Base-by-base conservation (phyloP, 2,113 vertebrate species). In the Poeciliopsis retropinna region DNA sequence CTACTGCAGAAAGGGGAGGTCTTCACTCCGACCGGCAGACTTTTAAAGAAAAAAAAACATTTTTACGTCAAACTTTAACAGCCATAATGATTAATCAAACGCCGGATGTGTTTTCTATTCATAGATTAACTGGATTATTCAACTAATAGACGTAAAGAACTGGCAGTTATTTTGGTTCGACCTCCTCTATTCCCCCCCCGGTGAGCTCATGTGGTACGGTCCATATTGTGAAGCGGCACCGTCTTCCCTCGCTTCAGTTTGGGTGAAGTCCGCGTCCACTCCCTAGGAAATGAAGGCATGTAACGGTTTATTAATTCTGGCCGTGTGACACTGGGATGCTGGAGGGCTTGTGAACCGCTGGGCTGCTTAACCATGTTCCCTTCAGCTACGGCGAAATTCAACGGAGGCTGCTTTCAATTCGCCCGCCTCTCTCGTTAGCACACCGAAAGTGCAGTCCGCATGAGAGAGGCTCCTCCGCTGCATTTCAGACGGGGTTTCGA, bases 121-220 rank as follows among this genome's bases (percentile, higher is more conserved):
- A 4, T 47, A 0, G 0, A 0, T 29, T 2, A 8, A 0, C 31
- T 22, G 60, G 57, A 54, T 5, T 60, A 28, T 30, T 63, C 62
- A 2, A 25, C 47, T 72, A 6, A 12, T 0, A 25, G 1, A 9
- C 11, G 10, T 19, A 12, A 1, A 12, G 4, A 63, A 29, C 47
- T 25, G 12, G 25, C 14, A 4, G 12, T 67, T 67, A 9, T 69
- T n/a, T 73, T 37, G 47, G 70, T 0, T 1, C 4, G 5, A 22
- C 0, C 27, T 4, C 57, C 14, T 37, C 34, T 10, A 3, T 37
- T 3, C 17, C 84, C 89, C 74, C 82, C 76, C 72, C 39, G 67
- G 0, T 30, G 6, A n/a, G 51, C 22, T 57, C 1, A 71, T n/a
- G 60, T 95, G 94, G 94, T 94, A 93, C 86, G 47, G 82, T 90